Conservation (phyloP, 2,797 vertebrate species). For the Otus scops region DNA sequence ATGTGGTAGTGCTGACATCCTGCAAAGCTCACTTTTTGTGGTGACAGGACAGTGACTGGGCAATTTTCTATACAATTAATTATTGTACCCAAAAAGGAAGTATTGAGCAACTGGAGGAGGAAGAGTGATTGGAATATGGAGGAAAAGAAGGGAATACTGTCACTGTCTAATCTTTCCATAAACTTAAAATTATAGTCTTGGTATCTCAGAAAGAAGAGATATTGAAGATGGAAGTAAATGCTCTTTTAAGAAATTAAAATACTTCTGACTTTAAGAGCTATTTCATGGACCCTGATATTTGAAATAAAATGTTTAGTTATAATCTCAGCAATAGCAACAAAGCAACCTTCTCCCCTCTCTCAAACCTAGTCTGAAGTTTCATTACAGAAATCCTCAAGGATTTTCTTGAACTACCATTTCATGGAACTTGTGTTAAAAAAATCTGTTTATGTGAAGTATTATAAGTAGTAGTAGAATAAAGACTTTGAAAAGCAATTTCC, state of each 20-base stretch:
- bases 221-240: not conserved
- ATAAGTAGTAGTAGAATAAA: not conserved
- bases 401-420: not conserved
- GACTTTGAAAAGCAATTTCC: not conserved
- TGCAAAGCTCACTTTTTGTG: not conserved
- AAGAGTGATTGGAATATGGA: not conserved
- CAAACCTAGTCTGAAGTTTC: not conserved
- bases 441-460: not conserved
- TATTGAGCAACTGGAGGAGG: not conserved
- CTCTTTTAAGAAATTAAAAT: slow-evolving; percentile 1
- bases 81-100: slow-evolving; percentile 15
- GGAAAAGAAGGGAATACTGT: not conserved
- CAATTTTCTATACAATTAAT: slow-evolving; percentile 60
- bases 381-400: not conserved
- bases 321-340: not conserved
- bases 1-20: not conserved
- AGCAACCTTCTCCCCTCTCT: not conserved
- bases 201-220: not conserved
- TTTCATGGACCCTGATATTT: not conserved
- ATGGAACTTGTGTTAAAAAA: not conserved
- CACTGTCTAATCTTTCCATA: not conserved
- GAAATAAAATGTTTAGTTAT: not conserved
- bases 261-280: not conserved
- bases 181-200: not conserved
- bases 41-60: not conserved